Evolutionary conservation across 2,797 vertebrate species (phyloP).

Genomic region (Spinus pinus): DNA sequence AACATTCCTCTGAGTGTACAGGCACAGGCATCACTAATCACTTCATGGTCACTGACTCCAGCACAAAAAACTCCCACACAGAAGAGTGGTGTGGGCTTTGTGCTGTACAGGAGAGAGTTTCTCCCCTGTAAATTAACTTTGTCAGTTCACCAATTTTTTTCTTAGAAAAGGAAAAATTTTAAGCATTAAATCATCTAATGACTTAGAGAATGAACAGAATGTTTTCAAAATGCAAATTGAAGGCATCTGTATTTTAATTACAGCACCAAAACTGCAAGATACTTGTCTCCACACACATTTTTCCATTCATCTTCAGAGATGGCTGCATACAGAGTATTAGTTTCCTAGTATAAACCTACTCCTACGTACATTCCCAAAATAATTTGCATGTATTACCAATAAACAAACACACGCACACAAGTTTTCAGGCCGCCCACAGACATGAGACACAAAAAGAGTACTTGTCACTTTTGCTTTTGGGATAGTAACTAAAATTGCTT

Average conservation of each 20-base stretch:
- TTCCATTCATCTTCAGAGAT: constrained; percentile 19
- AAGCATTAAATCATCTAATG: background rate
- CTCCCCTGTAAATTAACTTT: background rate
- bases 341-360: constrained; percentile 50
- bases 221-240: constrained; percentile 50
- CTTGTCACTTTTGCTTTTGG: constrained; percentile 8
- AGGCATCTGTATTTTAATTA: constrained; percentile 44
- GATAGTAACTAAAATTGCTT: constrained; percentile 27
- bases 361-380: constrained; percentile 73
- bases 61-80: background rate
- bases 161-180: background rate
- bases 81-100: rapidly evolving
- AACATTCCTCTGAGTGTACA: background rate
- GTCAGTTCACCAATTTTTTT: background rate
- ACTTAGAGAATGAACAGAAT: constrained; percentile 31
- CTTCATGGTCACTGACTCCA: rapidly evolving
- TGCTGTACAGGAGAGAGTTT: background rate
- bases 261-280: background rate
- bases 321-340: constrained; percentile 18
- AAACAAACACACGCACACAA: constrained; percentile 15
- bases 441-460: constrained; percentile 29
- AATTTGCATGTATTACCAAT: constrained; percentile 48
- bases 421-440: constrained; percentile 49
- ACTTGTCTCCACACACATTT: constrained; percentile 8
- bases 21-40: background rate